These are phyloP conservation scores for Ahaetulla prasina DNA, from an alignment of 2,113 vertebrate genomes.

Conservation along the genomic window DNA sequence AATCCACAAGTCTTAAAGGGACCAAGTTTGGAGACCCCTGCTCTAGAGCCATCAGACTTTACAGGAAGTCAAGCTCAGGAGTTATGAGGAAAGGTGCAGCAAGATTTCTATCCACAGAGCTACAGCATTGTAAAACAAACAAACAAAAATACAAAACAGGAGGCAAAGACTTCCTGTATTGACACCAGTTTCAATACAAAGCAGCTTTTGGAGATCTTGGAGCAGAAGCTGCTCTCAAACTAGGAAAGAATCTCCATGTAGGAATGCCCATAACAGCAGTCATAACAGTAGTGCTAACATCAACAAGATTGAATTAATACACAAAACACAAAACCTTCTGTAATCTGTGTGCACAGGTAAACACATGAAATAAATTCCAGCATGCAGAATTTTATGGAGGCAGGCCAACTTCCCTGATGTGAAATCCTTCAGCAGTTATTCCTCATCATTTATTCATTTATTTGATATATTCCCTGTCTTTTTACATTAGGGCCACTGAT, in stretches of 20 bases:
- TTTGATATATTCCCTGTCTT: not conserved
- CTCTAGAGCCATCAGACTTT: not conserved
- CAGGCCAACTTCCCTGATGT: not conserved
- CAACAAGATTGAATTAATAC: too few species aligned
- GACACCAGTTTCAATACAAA: not conserved
- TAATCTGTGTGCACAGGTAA: not conserved
- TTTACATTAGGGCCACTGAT: not conserved
- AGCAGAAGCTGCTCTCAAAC: not conserved
- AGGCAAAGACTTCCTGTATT: not conserved
- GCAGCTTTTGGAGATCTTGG: not conserved
- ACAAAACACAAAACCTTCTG: not conserved
- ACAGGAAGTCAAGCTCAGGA: not conserved
- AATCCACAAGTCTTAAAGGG: too few species aligned
- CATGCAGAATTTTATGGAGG: not conserved
- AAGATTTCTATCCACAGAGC: not conserved
- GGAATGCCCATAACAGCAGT: not conserved
- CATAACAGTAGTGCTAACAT: not conserved
- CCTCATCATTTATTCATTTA: not conserved
- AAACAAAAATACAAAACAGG: not conserved
- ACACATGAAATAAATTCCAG: not conserved
- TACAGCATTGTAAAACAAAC: not conserved
- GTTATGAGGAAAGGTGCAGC: not conserved
- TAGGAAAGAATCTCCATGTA: not conserved
- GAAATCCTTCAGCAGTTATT: not conserved
- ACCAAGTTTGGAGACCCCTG: too few species aligned